Percentiles rank a stretch among this genome's conserved stretches.
These are phyloP conservation scores for Machaerirhynchus nigripectus DNA, from an alignment of 2,113 vertebrate species.

Conservation along the genomic window DNA sequence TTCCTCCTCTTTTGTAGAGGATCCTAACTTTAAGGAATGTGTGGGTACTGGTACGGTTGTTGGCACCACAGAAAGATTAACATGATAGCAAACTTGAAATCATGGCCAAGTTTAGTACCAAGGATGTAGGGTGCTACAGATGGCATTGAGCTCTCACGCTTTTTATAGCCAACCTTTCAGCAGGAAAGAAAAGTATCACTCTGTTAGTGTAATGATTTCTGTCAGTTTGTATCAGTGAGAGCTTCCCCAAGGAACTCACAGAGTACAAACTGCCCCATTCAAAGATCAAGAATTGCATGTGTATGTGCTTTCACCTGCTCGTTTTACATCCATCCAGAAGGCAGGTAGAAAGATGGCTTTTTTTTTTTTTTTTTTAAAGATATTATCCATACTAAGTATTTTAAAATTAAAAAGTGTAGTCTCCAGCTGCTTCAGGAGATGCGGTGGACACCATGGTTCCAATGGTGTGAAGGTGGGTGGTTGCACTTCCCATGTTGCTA, in stretches of 20 bases:
- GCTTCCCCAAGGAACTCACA: not conserved
- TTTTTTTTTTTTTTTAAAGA: not conserved
- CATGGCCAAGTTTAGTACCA: not conserved
- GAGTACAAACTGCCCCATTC: not conserved
- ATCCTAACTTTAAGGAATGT: not conserved
- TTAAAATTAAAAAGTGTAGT: not conserved
- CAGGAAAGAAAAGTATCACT: not conserved
- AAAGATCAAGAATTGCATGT: not conserved
- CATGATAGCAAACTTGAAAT: not conserved
- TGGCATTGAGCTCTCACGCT: not conserved
- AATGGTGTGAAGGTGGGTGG: not conserved
- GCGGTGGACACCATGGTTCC: not conserved
- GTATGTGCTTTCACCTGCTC: not conserved
- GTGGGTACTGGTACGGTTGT: not conserved
- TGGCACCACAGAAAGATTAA: not conserved
- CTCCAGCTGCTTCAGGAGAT: not conserved
- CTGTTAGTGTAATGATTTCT: not conserved
- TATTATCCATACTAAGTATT: not conserved
- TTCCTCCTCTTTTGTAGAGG: not conserved
- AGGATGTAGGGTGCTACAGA: too few relatives aligned
- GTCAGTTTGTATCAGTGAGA: not conserved
- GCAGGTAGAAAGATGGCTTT: accelerated
- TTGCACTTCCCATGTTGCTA: not conserved
- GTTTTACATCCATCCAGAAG: not conserved
- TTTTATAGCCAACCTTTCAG: not conserved